phyloP scores from a whole-genome alignment of 2,888 invertebrate species.

The Lampropteryx suffumata region DNA sequence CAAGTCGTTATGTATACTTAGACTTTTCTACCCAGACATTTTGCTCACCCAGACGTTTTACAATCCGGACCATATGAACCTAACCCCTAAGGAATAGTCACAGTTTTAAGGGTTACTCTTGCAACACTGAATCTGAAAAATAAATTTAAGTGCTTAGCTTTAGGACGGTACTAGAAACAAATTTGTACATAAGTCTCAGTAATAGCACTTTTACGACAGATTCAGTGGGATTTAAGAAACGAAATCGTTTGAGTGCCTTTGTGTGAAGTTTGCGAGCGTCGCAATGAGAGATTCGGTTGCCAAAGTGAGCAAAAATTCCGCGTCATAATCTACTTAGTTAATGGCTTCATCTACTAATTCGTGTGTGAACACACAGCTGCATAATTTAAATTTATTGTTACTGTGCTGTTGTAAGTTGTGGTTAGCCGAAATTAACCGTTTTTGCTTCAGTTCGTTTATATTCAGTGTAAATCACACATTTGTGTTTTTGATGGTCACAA shows the following conservation, averaged over 20 bases:
- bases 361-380: conserved; percentile 9
- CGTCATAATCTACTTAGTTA: conserved; percentile 36
- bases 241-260: conserved; percentile 38
- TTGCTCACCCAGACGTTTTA: no score
- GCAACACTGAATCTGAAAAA: no score
- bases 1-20: no score
- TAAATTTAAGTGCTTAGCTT: neutral
- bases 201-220: conserved; percentile 41
- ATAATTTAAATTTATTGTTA: conserved; percentile 11
- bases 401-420: neutral
- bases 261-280: conserved; percentile 31
- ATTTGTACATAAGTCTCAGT: conserved; percentile 36
- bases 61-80: no score
- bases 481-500: conserved; percentile 23
- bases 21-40: no score
- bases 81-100: no score
- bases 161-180: conserved; percentile 16
- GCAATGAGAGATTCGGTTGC: conserved; percentile 27
- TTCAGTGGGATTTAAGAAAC: conserved; percentile 43
- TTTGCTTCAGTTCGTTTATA: conserved; percentile 12
- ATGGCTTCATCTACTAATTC: conserved; percentile 36
- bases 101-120: no score
- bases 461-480: neutral
- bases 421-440: conserved; percentile 9
- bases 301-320: conserved; percentile 40